Percentiles rank a stretch among this genome's conserved stretches.
These are phyloP conservation scores for Palythoa caribaeorum DNA, from an alignment of 92 coral and sea anemone species.

Conservation along the genomic window DNA sequence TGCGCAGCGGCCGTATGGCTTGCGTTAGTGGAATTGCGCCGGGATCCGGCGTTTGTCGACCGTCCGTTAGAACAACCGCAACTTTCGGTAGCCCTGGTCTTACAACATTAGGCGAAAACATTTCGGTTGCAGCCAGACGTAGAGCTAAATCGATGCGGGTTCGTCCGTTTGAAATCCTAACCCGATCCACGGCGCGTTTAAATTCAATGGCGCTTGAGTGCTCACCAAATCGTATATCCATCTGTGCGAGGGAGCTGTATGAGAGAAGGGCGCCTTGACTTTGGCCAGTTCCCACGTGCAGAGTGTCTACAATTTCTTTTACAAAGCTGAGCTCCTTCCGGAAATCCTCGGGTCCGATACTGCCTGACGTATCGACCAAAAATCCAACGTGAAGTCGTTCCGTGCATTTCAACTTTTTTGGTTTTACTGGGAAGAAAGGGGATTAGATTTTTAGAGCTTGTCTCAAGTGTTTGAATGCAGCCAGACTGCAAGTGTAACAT, in stretches of 20 bases:
- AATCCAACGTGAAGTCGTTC: constrained; percentile 70
- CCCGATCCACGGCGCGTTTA: constrained; percentile 65
- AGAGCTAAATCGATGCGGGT: constrained; percentile 90
- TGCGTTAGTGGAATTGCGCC: constrained; percentile 59
- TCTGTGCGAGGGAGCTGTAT: constrained; percentile 67
- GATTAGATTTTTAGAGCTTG: not conserved
- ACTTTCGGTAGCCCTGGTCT: constrained; percentile 70
- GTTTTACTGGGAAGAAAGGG: constrained; percentile 22
- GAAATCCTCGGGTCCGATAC: constrained; percentile 70
- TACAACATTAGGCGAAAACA: constrained; percentile 70
- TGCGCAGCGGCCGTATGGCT: constrained; percentile 66
- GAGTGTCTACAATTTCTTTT: constrained; percentile 72
- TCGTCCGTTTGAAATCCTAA: constrained; percentile 74
- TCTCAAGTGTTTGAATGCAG: not conserved
- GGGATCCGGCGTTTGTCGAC: constrained; percentile 79
- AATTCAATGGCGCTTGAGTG: constrained; percentile 64
- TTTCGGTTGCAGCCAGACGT: constrained; percentile 64
- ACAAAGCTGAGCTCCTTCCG: constrained; percentile 73
- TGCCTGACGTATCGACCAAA: constrained; percentile 80
- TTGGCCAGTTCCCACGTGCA: constrained; percentile 56
- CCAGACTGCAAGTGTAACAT: too few species aligned
- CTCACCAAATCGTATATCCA: constrained; percentile 65
- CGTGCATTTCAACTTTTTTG: not conserved
- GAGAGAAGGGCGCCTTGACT: constrained; percentile 74
- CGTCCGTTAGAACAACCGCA: constrained; percentile 89